phyloP scores from a whole-genome alignment of 2,888 invertebrate genomes.

The Fragum fragum region DNA sequence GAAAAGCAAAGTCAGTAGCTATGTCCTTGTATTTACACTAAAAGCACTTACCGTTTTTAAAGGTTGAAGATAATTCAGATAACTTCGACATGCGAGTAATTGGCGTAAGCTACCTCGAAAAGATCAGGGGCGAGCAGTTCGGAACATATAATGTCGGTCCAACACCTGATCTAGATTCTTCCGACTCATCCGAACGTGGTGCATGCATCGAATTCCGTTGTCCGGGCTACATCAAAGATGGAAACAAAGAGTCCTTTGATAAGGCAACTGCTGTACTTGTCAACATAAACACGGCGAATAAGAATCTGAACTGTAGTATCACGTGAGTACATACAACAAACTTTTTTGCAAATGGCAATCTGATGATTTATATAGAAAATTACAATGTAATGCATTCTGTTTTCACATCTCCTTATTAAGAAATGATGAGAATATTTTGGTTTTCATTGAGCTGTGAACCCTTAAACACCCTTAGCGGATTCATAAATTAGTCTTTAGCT shows the following conservation, averaged over 20 bases:
- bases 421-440: too few species aligned
- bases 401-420: background rate
- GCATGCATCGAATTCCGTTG: slow-evolving; percentile 51
- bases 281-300: slow-evolving; percentile 17
- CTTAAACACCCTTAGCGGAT: too few species aligned
- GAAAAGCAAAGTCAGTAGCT: too few species aligned
- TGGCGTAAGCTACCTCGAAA: slow-evolving; percentile 32
- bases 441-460: too few species aligned
- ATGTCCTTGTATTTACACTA: too few species aligned
- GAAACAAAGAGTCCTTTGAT: slow-evolving; percentile 22
- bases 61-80: slow-evolving; percentile 14
- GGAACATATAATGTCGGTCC: slow-evolving; percentile 44
- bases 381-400: too few species aligned
- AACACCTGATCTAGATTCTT: slow-evolving; percentile 9
- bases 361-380: too few species aligned
- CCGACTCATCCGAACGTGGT: slow-evolving; percentile 13
- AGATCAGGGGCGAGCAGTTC: slow-evolving; percentile 28
- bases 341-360: too few species aligned
- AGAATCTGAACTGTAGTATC: slow-evolving; percentile 20
- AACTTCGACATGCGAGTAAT: slow-evolving; percentile 34
- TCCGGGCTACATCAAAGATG: slow-evolving; percentile 42
- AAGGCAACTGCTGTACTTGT: slow-evolving; percentile 19
- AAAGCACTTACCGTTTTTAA: too few species aligned
- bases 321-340: slow-evolving; percentile 34
- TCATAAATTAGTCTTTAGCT: too few species aligned